phyloP scores from a whole-genome alignment of 1,140 invertebrate genomes.

The Galleria mellonella region DNA sequence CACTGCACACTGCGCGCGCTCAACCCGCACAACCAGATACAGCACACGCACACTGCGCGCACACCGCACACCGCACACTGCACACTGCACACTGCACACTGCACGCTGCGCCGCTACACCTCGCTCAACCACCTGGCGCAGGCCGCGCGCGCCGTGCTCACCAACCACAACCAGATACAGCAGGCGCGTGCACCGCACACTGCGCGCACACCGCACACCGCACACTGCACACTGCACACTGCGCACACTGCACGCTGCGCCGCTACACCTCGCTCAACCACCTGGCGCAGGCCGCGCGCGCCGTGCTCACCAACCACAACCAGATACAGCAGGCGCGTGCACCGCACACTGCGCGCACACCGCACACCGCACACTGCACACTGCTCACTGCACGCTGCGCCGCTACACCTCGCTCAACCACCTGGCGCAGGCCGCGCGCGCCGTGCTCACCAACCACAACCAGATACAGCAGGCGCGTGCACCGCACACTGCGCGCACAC shows the following conservation, averaged over 20 bases:
- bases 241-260: constrained; percentile 95
- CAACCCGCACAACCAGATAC: too few species aligned
- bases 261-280: constrained; percentile 99
- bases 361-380: too few species aligned
- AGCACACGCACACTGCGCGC: too few species aligned
- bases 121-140: constrained; percentile 98
- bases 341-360: too few species aligned
- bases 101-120: constrained; percentile 95
- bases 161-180: constrained; percentile 94
- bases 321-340: constrained; percentile 81
- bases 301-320: constrained; percentile 95
- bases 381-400: constrained; percentile 91
- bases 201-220: too few species aligned
- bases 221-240: constrained; percentile 97
- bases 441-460: constrained; percentile 95
- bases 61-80: constrained; percentile 96
- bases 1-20: too few species aligned
- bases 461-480: constrained; percentile 81
- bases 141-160: constrained; percentile 95
- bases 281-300: constrained; percentile 93
- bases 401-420: constrained; percentile 99
- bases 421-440: constrained; percentile 93
- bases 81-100: too few species aligned
- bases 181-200: constrained; percentile 44
- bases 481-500: too few species aligned